These are phyloP conservation scores for Centropristis striata DNA, from an alignment of 2,113 vertebrate species.

Conservation along the genomic window DNA sequence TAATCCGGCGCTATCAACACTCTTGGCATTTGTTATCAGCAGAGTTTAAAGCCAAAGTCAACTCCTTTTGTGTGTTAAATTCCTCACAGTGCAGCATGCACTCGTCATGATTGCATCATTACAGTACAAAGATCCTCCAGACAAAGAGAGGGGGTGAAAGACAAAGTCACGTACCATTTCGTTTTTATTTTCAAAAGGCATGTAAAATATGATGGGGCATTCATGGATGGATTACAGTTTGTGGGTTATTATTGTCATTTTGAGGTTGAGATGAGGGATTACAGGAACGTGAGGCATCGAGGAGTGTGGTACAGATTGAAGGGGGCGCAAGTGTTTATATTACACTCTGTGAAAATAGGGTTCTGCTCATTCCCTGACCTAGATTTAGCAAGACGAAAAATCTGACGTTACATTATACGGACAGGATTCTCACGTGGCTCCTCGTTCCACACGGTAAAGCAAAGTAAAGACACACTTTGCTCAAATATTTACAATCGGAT, in stretches of 20 bases:
- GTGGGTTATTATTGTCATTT: conserved; percentile 49
- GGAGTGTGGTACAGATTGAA: conserved; percentile 36
- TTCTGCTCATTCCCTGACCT: conserved; percentile 39
- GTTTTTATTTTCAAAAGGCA: conserved; percentile 19
- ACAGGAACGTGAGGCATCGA: conserved; percentile 16
- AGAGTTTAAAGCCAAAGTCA: conserved; percentile 59
- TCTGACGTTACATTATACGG: conserved; percentile 15
- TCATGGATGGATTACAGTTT: conserved; percentile 28
- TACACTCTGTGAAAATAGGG: background rate
- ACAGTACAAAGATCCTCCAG: conserved; percentile 20
- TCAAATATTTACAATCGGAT: conserved; percentile 72
- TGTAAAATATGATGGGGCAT: conserved; percentile 29
- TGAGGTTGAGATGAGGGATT: conserved; percentile 31
- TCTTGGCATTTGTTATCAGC: conserved; percentile 47
- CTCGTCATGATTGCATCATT: conserved; percentile 25
- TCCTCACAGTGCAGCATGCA: conserved; percentile 22
- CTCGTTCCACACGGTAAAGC: conserved; percentile 25
- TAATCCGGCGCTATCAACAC: conserved; percentile 42
- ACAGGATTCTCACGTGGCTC: conserved; percentile 8
- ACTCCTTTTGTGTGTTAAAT: conserved; percentile 66
- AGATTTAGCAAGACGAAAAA: conserved; percentile 28
- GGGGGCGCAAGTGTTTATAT: conserved; percentile 26
- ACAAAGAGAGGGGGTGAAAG: conserved; percentile 29
- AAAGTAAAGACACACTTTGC: conserved; percentile 30
- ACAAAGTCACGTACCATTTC: conserved; percentile 17